These are phyloP conservation scores for Mimachlamys varia DNA, from an alignment of 2,888 invertebrate species.

Conservation along the genomic window DNA sequence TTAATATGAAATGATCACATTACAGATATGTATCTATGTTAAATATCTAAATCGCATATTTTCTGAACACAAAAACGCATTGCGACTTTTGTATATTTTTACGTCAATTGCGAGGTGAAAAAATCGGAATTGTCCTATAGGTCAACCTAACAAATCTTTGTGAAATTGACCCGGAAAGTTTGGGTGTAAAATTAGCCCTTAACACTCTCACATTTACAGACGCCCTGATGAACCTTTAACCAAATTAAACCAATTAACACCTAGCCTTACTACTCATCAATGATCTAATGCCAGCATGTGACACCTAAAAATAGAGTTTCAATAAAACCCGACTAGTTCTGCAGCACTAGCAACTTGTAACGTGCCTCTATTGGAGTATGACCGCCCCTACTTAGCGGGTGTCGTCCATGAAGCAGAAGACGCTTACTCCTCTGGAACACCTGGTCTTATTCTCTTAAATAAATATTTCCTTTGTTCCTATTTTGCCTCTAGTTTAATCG, in stretches of 20 bases:
- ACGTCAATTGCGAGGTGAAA: no score
- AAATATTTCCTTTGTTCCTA: no score
- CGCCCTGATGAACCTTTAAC: not conserved
- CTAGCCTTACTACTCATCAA: not conserved
- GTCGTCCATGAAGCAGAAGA: no score
- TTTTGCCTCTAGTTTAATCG: no score
- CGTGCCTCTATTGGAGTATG: not conserved
- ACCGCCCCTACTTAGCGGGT: not conserved
- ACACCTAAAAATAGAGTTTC: not conserved
- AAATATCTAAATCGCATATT: no score
- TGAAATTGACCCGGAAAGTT: not conserved
- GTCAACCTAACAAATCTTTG: not conserved
- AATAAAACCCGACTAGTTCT: not conserved
- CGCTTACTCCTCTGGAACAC: no score
- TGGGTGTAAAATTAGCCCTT: not conserved
- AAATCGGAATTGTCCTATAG: not conserved
- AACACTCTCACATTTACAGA: constrained; percentile 11
- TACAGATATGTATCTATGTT: no score
- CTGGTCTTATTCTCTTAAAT: no score
- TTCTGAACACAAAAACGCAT: no score
- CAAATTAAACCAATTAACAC: constrained; percentile 3
- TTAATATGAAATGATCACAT: no score
- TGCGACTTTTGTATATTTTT: no score
- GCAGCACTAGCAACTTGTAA: not conserved
- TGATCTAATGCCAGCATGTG: not conserved